Evolutionary conservation across 2,888 invertebrate species (phyloP).

Genomic region (Plagodis pulveraria): DNA sequence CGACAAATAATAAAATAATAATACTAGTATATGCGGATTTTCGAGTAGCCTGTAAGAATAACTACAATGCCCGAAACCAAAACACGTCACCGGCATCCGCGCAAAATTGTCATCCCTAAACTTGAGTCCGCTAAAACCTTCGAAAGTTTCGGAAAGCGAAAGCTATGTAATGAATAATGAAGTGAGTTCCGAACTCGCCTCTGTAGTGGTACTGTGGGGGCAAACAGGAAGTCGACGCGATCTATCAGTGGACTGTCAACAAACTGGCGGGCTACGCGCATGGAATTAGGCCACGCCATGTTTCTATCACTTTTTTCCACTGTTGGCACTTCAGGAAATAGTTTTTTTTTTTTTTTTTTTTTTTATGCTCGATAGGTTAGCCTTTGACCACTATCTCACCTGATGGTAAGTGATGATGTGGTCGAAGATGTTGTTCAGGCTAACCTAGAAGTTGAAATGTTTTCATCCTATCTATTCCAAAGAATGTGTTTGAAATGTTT

Average conservation of each 20-base stretch:
- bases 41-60: not conserved
- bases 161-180: conserved; percentile 67
- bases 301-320: not conserved
- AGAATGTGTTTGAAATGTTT: not conserved
- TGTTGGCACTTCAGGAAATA: not conserved
- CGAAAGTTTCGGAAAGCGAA: conserved; percentile 49
- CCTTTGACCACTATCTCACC: too few relatives aligned
- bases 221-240: conserved; percentile 50
- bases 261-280: conserved; percentile 26
- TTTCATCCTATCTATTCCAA: too few relatives aligned
- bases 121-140: conserved; percentile 26
- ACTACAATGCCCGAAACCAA: conserved; percentile 20
- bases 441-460: too few relatives aligned
- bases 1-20: too few relatives aligned
- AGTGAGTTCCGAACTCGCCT: conserved; percentile 57
- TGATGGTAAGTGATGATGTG: too few relatives aligned
- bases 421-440: too few relatives aligned
- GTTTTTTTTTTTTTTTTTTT: too few relatives aligned
- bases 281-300: conserved; percentile 19
- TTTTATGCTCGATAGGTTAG: too few relatives aligned
- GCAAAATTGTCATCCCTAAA: conserved; percentile 24
- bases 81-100: conserved; percentile 25
- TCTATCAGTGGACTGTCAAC: conserved; percentile 52
- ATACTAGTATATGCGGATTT: not conserved
- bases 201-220: conserved; percentile 36